phyloP scores from a whole-genome alignment of 1,140 invertebrate genomes.

The Heliothis virescens region DNA sequence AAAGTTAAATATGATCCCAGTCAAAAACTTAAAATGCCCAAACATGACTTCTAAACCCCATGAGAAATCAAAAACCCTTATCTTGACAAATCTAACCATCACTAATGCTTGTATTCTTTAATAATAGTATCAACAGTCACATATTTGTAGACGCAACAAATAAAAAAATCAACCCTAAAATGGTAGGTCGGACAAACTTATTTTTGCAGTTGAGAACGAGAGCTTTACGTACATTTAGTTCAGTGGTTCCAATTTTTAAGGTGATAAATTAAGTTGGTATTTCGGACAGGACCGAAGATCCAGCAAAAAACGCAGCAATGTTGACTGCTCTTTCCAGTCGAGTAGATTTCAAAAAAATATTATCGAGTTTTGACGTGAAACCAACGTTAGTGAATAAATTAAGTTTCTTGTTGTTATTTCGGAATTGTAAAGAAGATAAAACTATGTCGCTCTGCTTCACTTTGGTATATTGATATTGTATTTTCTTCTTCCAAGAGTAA shows the following conservation, averaged over 20 bases:
- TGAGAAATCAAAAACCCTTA: conserved; percentile 27
- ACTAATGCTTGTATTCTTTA: conserved; percentile 32
- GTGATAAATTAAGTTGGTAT: conserved; percentile 26
- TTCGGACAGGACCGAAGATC: conserved; percentile 20
- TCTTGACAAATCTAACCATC: conserved; percentile 26
- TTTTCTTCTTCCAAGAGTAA: no score
- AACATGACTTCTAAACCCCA: neutral
- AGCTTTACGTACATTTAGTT: neutral
- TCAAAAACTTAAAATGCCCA: neutral
- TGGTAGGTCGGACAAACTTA: conserved; percentile 5
- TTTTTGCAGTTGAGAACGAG: neutral
- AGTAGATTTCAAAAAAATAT: conserved; percentile 40
- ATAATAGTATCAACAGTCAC: conserved; percentile 24
- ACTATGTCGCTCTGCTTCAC: no score
- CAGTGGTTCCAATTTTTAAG: neutral
- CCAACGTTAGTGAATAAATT: conserved; percentile 40
- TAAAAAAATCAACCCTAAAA: conserved; percentile 29
- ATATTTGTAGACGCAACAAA: conserved; percentile 29
- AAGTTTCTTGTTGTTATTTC: conserved; percentile 28
- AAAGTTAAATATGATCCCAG: neutral
- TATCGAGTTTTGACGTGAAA: conserved; percentile 45
- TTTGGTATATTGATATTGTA: no score
- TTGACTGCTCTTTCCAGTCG: conserved; percentile 46
- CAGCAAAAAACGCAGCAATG: conserved; percentile 38
- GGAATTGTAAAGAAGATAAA: neutral